A percentile compares a stretch with the other conserved stretches of the same genome.
Evolutionary conservation across 2,888 invertebrate genomes (phyloP).

Genomic region (Schrankia costaestrigalis): DNA sequence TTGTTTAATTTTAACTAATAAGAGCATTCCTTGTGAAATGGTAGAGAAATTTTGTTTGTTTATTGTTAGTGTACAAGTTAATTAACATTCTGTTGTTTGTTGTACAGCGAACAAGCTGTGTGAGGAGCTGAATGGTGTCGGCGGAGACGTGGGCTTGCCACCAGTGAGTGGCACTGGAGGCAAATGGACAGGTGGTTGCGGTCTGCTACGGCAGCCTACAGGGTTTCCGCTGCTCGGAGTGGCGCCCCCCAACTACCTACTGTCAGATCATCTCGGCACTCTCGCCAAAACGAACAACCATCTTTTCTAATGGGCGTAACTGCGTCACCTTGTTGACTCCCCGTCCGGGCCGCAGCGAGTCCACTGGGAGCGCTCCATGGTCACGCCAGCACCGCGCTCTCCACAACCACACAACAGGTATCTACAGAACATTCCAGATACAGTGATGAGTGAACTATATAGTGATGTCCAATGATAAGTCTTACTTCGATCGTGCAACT

Average conservation of each 20-base stretch:
- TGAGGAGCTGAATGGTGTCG: constrained; percentile 68
- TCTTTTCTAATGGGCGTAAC: constrained; percentile 80
- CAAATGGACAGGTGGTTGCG: constrained; percentile 83
- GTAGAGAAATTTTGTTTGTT: constrained; percentile 14
- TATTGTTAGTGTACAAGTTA: constrained; percentile 13
- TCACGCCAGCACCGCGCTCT: constrained; percentile 15
- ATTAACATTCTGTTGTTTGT: no score
- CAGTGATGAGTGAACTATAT: constrained; percentile 28
- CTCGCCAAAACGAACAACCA: constrained; percentile 82
- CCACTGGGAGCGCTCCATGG: constrained; percentile 19
- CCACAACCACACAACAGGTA: constrained; percentile 13
- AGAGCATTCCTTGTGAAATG: constrained; percentile 8
- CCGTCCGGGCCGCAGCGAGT: constrained; percentile 29
- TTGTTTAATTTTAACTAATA: constrained; percentile 10
- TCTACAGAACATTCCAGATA: constrained; percentile 24
- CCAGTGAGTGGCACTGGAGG: constrained; percentile 65
- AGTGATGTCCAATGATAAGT: constrained; percentile 34
- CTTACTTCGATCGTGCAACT: constrained; percentile 35
- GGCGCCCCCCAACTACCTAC: constrained; percentile 81
- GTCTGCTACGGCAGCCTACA: constrained; percentile 82
- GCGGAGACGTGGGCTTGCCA: constrained; percentile 58
- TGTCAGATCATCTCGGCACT: constrained; percentile 82
- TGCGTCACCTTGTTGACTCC: constrained; percentile 37
- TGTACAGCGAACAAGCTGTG: constrained; percentile 70
- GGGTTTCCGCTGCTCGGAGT: constrained; percentile 82